Evolutionary conservation across 2,113 vertebrate species (phyloP), one percentile per base, ranked within the genome.

Genomic region (Arvicanthis niloticus): DNA sequence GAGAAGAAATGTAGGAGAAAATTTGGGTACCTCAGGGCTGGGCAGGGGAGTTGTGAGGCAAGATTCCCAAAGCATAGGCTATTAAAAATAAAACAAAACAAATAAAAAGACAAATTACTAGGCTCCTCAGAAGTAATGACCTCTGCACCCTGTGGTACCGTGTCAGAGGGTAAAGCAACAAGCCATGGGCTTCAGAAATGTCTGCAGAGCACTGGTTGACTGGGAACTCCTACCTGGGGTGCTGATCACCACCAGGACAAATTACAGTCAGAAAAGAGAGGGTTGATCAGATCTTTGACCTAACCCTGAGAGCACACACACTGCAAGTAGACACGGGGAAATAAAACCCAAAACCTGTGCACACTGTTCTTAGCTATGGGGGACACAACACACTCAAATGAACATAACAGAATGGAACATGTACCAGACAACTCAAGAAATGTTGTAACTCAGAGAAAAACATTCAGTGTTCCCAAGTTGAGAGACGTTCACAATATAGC

Each of bases 321-420:
- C 11, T 4, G 45, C 19, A 12, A 68, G 48, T 1, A 37, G 60
- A 34, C 3, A 16, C 4, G 15, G 11, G 10, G 2, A 19, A 21
- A 65, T 21, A 7, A 67, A 85, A 34, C 31, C 17, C 12, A 15
- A n/a, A 58, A 40, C 3, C 51, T 37, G 56, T 16, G 9, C 4
- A 17, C 2, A 0, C 0, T 0, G 0, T 4, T 34, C 0, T 37
- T 1, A 26, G 48, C 62, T 26, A 0, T 24, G 0, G 0, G 95
- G 48, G 45, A 22, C 12, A 16, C 0, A 3, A 3, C 19, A 5
- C 1, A 10, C 0, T 4, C 4, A 12, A 22, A 22, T n/a, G 0
- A 16, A 26, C 0, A 1, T 51, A 29, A 40, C 0, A 1, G 4
- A 31, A 13, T 40, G 10, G 29, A 1, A 0, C 8, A 2, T 8